phyloP scores from a whole-genome alignment of 2,113 vertebrate genomes.

The Actinemys pallida region DNA sequence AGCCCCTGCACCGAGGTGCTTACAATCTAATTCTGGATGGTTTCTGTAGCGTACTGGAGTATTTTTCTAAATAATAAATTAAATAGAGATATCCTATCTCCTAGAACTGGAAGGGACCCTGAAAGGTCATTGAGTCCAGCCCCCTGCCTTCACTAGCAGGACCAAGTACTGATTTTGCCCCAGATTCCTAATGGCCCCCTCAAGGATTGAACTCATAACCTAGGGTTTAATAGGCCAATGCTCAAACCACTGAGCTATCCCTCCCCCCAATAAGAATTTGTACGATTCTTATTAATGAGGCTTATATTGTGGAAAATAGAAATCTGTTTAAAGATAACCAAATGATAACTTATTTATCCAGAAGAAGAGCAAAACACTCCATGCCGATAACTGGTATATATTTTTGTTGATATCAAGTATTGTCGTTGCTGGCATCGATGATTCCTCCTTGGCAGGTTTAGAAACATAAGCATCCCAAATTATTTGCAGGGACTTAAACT shows the following conservation, averaged over 20 bases:
- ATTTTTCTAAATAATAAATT: not conserved
- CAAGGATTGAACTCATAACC: too few relatives aligned
- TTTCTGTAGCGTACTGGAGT: not conserved
- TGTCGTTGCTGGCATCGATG: not conserved
- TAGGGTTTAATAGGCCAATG: too few relatives aligned
- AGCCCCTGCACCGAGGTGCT: not conserved
- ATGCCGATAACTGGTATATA: not conserved
- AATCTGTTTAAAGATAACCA: not conserved
- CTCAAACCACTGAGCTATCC: too few relatives aligned
- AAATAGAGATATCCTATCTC: too few relatives aligned
- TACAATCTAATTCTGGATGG: not conserved
- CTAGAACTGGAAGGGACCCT: too few relatives aligned
- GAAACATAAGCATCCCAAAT: slow-evolving; percentile 29
- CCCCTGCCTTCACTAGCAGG: too few relatives aligned
- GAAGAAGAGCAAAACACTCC: slow-evolving; percentile 41
- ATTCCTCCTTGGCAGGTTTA: not conserved
- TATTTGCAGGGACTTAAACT: slow-evolving; percentile 27
- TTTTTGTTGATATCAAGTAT: slow-evolving; percentile 39
- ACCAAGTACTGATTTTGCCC: too few relatives aligned
- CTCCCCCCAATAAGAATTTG: too few relatives aligned
- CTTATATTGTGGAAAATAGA: slow-evolving; percentile 27
- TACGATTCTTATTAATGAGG: not conserved
- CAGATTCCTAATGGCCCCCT: too few relatives aligned
- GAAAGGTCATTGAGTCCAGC: too few relatives aligned
- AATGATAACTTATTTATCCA: slow-evolving; percentile 5